These are phyloP conservation scores for Mandrillus leucophaeus DNA, from an alignment of 2,113 vertebrate species.

Conservation along the genomic window DNA sequence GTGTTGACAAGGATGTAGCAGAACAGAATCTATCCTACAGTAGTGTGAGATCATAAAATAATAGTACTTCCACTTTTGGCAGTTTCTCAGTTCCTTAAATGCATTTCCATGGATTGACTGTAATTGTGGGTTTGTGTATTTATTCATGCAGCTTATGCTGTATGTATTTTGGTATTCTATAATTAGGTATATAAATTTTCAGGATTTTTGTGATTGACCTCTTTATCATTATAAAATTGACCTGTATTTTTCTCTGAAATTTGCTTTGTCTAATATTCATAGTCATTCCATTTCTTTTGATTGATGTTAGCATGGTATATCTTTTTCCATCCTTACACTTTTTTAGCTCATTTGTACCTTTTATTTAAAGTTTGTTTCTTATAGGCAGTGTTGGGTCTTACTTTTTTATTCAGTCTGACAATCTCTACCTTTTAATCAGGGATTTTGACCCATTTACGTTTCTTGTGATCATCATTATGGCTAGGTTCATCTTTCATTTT, in stretches of 20 bases:
- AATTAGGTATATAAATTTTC: too few relatives aligned
- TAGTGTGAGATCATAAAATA: neutral
- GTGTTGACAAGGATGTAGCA: too few relatives aligned
- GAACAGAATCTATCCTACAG: too few relatives aligned
- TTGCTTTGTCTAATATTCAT: too few relatives aligned
- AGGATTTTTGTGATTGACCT: too few relatives aligned
- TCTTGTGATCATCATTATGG: neutral
- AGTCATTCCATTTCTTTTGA: neutral
- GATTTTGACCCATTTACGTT: neutral
- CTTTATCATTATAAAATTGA: too few relatives aligned
- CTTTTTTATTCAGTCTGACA: neutral
- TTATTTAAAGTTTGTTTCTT: constrained; percentile 27
- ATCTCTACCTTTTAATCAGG: neutral
- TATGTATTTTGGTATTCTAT: too few relatives aligned
- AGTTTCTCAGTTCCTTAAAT: neutral
- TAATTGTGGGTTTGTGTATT: too few relatives aligned
- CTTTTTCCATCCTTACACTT: neutral
- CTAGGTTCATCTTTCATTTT: constrained; percentile 29
- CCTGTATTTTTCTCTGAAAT: too few relatives aligned
- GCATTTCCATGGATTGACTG: too few relatives aligned
- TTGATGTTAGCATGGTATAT: neutral
- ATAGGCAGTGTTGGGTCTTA: neutral
- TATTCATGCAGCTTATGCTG: too few relatives aligned
- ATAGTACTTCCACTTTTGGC: neutral
- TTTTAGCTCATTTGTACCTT: neutral